A percentile compares a stretch with the other conserved stretches of the same genome.
These are phyloP conservation scores for Anarrhichthys ocellatus DNA, from an alignment of 2,113 vertebrate species.

Conservation along the genomic window DNA sequence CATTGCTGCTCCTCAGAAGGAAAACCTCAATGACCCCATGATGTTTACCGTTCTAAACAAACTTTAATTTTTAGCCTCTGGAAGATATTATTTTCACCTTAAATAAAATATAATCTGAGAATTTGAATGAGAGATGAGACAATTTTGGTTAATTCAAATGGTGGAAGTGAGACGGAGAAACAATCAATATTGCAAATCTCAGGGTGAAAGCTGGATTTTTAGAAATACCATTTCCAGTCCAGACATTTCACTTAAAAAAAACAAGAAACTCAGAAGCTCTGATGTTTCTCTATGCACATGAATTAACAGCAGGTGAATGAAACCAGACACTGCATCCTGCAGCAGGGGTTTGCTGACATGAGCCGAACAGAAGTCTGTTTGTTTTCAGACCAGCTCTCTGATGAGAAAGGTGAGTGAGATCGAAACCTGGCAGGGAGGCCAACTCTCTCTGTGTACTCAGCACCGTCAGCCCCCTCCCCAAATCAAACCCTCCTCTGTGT, in stretches of 20 bases:
- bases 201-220: neutral
- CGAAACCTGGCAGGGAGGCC: conserved; percentile 67
- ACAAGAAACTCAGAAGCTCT: neutral
- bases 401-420: conserved; percentile 61
- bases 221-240: neutral
- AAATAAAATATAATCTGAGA: neutral
- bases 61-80: neutral
- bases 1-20: neutral
- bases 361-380: conserved; percentile 64
- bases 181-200: neutral
- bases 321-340: neutral
- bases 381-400: conserved; percentile 45
- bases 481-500: conserved; percentile 3
- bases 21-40: neutral
- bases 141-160: neutral
- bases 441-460: conserved; percentile 52
- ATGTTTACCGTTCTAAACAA: neutral
- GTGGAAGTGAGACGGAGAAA: neutral
- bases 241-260: neutral
- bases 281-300: neutral
- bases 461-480: conserved; percentile 1
- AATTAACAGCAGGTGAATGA: neutral
- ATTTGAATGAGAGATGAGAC: neutral
- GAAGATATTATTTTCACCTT: no score
- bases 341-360: conserved; percentile 7